Evolutionary conservation across 2,797 vertebrate genomes (phyloP), one percentile per base, ranked within the genome.

Genomic region (Arremon aurantiirostris): DNA sequence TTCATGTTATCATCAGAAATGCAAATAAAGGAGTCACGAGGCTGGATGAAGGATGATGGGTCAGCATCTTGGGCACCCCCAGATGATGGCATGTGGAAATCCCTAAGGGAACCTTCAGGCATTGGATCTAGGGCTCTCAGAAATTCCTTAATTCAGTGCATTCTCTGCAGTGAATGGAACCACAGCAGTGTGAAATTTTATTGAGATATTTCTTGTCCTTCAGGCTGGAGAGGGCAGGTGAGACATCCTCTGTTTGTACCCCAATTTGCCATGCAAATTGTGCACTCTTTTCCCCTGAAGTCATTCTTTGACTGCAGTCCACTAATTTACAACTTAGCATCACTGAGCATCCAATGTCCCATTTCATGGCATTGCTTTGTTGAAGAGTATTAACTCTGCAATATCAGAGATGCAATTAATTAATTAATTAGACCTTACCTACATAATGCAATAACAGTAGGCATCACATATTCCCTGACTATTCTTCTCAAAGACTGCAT

Each of bases 1-100:
- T 69, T 76, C 19, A 52, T 20, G 50, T 94, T 91, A 78, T 94
- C 47, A 57, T 72, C 55, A 91, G 86, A 76, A 95, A 86, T 0
- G 17, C 65, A 95, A 96, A 95, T 75, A 93, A 89, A 69, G 53
- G 56, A 80, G 83, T 97, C 84, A 92, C 4, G 0, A 92, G 86
- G 76, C 72, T 92, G 52, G 78, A 56, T 14, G 53, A 73, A 70
- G 49, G 47, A 70, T 50, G 56, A 68, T 60, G 35, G 60, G 12
- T 94, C 90, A 87, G 81, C 71, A 57, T 53, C 86, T 94, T 82
- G 81, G 75, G 30, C 71, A 44, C 83, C 93, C 90, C 84, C 46
- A 78, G 69, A 6, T 23, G 37, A 69, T 44, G 55, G 42, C 56
- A 41, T 11, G 56, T 75, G 26, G 82, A 82, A 85, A 68, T 55